Evolutionary conservation across 2,888 invertebrate genomes (phyloP), one percentile per base, ranked within the genome.

Genomic region (Xylophagus ater): DNA sequence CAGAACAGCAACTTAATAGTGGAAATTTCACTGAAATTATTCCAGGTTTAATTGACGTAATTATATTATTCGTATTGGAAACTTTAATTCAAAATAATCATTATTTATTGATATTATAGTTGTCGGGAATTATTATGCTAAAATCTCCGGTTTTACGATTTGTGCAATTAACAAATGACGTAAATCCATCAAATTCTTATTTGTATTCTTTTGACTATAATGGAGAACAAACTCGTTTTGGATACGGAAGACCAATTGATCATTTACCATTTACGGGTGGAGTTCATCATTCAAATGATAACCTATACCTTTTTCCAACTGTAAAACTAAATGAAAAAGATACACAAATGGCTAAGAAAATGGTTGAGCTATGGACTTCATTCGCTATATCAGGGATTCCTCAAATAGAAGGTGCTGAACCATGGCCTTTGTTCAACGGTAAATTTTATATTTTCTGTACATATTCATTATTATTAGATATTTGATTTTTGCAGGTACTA

Each of bases 201-300:
- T 51, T 69, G 17, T 72, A 71, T 46, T 62, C 66, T 33, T 71
- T 72, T 43, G 67, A 70, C 46, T 71, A 67, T 45, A 55, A 58
- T 34, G 71, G 71, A 14, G 45, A 56, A 15, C 44, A 59, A 34
- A 60, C 63, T 1, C 53, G 62, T n/a, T 65, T 67, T 51, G 62
- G 65, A 2, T 68, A 66, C 49, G 67, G 62, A 26, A 56, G 58
- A 5, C 51, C 50, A 10, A 58, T 60, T 23, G 47, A 53, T 0
- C 61, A 63, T 21, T 67, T 67, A 53, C 68, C 68, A 1, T 69
- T 69, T 40, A 56, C 65, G 41, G 68, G 67, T 4, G 69, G 74
- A 3, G 68, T 70, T 2, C 70, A 73, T 45, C 74, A 76, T 51
- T 72, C 73, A 1, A 70, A 76, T 48, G 75, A 76, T 43, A 62